Evolutionary conservation across 53 echinoderm and acorn worm species (phyloP), one percentile per base, ranked within the genome.

Genomic region (Temnopleurus reevesii): DNA sequence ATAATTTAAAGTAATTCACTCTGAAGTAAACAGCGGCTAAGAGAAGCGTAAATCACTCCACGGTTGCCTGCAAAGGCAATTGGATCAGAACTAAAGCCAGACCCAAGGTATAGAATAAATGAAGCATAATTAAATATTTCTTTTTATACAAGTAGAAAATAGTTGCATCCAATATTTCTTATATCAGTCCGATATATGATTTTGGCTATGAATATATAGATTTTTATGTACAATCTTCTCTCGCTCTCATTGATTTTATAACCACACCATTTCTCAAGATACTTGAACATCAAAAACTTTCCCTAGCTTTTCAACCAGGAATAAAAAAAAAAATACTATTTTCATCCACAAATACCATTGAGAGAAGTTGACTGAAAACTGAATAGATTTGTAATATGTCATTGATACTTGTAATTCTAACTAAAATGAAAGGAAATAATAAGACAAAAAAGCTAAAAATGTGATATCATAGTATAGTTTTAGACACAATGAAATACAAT

Each of bases 141-240:
- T 66, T 29, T 33, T 87, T 51, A 87, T 35, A 71, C 88, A 87
- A 51, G 71, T 87, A 87, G 63, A 86, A 87, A 87, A 87, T 71
- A 87, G 88, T 87, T 87, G 88, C 88, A 87, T 87, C 71, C 66
- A 87, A 29, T 66, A 71, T 25, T 87, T 51, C n/a, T 66, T 34
- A 46, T 66, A 35, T 19, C 8, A 86, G 61, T 59, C 64, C 60
- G 36, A 63, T 61, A 86, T 86, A 29, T 60, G 27, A 63, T 51
- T 71, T 66, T 71, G 66, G 71, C 88, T 87, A 87, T 49, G 33
- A 87, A 87, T 87, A 87, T 66, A 85, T 44, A 60, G 46, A 85
- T 56, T 81, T 71, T 83, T 83, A 83, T 83, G 33, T 85, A 45
- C 85, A 85, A 59, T 44, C 36, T 87, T 66, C 53, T 66, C 25